A percentile compares a stretch with the other conserved stretches of the same genome.
Evolutionary conservation across 2,888 invertebrate species (phyloP).

Genomic region (Punctoribates punctum): DNA sequence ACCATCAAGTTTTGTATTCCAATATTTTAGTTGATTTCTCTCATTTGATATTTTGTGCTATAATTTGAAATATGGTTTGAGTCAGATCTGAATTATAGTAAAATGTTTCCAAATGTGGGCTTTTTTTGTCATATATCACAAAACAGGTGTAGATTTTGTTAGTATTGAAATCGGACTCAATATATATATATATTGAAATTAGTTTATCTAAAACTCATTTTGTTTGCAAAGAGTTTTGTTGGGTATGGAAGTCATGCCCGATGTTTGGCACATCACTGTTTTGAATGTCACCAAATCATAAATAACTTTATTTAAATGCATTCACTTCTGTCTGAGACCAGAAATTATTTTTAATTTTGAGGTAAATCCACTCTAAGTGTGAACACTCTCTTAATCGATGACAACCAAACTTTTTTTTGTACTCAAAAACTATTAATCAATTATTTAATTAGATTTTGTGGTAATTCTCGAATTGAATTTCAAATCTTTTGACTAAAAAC

Average conservation of each 20-base stretch:
- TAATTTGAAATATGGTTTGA: too few species aligned
- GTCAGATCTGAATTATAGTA: too few species aligned
- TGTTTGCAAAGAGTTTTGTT: neutral
- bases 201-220: neutral
- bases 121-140: too few species aligned
- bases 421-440: neutral
- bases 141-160: too few species aligned
- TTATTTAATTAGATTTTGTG: neutral
- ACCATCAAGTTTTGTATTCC: too few species aligned
- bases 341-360: neutral
- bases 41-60: too few species aligned
- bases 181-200: too few species aligned
- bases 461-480: neutral
- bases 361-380: conserved; percentile 1
- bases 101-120: too few species aligned
- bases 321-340: neutral
- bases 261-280: conserved; percentile 1
- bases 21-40: too few species aligned
- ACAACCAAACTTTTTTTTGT: neutral
- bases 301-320: neutral
- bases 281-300: conserved; percentile 28
- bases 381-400: neutral
- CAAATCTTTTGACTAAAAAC: neutral
- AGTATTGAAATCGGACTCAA: too few species aligned
- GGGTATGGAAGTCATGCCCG: neutral